Percentiles rank a stretch among this genome's conserved stretches.
Evolutionary conservation across 2,888 invertebrate genomes (phyloP).

Genomic region (Petrophora chlorosata): DNA sequence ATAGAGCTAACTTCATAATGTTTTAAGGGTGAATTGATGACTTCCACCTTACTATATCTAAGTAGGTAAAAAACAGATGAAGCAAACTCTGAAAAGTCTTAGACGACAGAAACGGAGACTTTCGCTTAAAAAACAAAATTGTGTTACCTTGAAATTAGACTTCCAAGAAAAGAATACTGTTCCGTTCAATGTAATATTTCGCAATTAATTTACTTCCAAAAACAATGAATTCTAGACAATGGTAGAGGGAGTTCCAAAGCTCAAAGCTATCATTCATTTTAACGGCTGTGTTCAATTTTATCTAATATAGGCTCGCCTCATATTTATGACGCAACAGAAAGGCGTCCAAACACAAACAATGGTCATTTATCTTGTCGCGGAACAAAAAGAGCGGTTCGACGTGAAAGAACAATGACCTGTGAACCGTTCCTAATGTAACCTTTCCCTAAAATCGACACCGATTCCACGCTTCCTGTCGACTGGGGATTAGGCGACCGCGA

Average conservation of each 20-base stretch:
- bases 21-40: no score
- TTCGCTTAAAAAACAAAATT: background rate
- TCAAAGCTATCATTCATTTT: constrained; percentile 3
- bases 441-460: constrained; percentile 79
- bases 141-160: constrained; percentile 1
- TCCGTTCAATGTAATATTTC: no score
- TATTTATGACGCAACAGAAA: constrained; percentile 52
- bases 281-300: constrained; percentile 8
- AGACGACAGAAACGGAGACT: no score
- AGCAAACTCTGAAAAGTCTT: no score
- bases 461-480: constrained; percentile 78
- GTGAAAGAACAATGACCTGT: constrained; percentile 79
- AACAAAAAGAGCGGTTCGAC: constrained; percentile 62
- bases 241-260: background rate
- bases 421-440: constrained; percentile 71
- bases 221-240: background rate
- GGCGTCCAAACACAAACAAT: constrained; percentile 57
- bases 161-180: no score
- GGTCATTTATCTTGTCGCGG: constrained; percentile 66
- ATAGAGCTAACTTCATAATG: no score
- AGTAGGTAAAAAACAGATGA: no score
- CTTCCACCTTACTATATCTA: no score
- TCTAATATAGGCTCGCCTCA: constrained; percentile 11
- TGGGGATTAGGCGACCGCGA: constrained; percentile 56
- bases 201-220: background rate